These are phyloP conservation scores for Drosophila parabipectinata DNA, from an alignment of 1,140 invertebrate genomes.

Conservation along the genomic window DNA sequence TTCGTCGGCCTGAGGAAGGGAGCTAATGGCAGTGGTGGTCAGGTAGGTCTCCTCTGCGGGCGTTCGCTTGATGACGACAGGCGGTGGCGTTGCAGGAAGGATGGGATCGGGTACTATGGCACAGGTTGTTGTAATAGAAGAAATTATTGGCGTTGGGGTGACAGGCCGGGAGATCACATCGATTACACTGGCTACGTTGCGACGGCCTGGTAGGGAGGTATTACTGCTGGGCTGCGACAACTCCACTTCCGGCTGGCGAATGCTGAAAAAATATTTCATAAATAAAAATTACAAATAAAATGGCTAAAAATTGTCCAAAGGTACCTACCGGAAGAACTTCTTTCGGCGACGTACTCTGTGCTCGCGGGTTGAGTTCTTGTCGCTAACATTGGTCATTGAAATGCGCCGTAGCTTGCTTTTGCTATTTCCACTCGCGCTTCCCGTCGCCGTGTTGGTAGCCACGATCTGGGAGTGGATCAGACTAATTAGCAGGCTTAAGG, in stretches of 20 bases:
- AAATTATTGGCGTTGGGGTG: slow-evolving; percentile 3
- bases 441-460: slow-evolving; percentile 86
- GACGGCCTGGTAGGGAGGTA: slow-evolving; percentile 36
- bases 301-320: not conserved
- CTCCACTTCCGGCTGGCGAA: slow-evolving; percentile 56
- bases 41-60: slow-evolving; percentile 53
- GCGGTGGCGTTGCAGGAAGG: not conserved
- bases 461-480: slow-evolving; percentile 96
- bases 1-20: slow-evolving; percentile 23
- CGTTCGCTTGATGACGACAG: slow-evolving; percentile 18
- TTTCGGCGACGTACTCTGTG: slow-evolving; percentile 71
- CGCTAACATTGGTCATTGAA: slow-evolving; percentile 54
- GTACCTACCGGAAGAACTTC: slow-evolving; percentile 76
- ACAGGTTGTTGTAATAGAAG: not conserved
- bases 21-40: slow-evolving; percentile 57
- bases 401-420: slow-evolving; percentile 79
- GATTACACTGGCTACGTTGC: slow-evolving; percentile 23
- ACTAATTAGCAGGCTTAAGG: slow-evolving; percentile 92
- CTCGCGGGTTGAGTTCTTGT: slow-evolving; percentile 68
- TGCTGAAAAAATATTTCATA: slow-evolving; percentile 17
- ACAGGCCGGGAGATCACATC: slow-evolving; percentile 22
- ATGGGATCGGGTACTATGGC: slow-evolving; percentile 16
- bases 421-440: slow-evolving; percentile 13
- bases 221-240: slow-evolving; percentile 49
- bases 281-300: not conserved